Percentiles rank a stretch among this genome's conserved stretches.
Conservation (phyloP, 2,797 vertebrate species). For the Anas flavirostris region DNA sequence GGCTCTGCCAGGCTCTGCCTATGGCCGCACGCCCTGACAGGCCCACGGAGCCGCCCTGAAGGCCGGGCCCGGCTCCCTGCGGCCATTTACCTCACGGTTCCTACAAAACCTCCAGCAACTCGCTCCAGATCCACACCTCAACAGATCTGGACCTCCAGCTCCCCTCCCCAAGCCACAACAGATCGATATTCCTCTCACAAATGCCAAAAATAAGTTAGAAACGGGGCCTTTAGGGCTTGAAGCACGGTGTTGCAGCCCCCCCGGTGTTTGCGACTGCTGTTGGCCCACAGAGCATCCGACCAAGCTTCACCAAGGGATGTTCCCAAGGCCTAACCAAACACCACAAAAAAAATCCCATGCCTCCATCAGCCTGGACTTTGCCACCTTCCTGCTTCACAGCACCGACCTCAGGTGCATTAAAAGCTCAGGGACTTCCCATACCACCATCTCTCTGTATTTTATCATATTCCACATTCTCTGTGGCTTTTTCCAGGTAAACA, state of each 20-base stretch:
- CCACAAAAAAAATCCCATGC: background rate
- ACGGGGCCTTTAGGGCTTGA: background rate
- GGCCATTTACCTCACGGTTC: background rate
- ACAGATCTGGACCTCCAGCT: background rate
- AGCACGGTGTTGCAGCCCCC: fast-evolving
- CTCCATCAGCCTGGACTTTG: background rate
- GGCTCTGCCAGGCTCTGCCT: background rate
- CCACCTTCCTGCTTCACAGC: background rate
- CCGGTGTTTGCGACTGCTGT: fast-evolving
- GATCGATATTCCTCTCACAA: too few species aligned
- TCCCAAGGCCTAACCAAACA: background rate
- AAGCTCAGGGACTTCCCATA: background rate
- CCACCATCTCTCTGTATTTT: background rate
- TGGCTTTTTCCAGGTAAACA: background rate
- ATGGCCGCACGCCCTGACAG: fast-evolving
- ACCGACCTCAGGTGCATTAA: fast-evolving
- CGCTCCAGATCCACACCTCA: background rate
- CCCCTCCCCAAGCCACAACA: background rate
- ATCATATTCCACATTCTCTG: background rate
- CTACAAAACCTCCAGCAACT: background rate
- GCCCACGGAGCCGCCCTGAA: background rate
- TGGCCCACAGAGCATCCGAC: fast-evolving
- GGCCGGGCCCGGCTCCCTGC: background rate
- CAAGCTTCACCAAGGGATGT: fast-evolving
- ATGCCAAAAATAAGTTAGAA: background rate